These are phyloP conservation scores for Burhinus bistriatus DNA, from an alignment of 2,113 vertebrate species.

Conservation along the genomic window DNA sequence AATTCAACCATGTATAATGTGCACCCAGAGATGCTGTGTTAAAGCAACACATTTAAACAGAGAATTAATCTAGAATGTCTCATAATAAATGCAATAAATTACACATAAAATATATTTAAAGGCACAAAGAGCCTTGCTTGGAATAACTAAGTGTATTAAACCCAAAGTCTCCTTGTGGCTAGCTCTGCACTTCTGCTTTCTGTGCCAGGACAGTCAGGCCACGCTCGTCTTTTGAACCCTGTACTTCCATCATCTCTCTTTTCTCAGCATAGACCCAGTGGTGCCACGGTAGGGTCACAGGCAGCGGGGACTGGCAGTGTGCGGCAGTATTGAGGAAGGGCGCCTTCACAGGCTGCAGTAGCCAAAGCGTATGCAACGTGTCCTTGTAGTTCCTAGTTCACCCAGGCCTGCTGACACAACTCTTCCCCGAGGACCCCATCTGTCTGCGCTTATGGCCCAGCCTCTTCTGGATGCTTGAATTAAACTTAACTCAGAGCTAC, in stretches of 20 bases:
- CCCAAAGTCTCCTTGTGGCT: neutral
- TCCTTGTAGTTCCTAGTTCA: neutral
- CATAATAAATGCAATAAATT: neutral
- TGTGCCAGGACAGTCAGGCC: neutral
- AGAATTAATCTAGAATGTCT: neutral
- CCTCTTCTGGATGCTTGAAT: neutral
- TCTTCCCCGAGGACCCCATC: accelerated
- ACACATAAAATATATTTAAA: neutral
- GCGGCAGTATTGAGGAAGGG: neutral
- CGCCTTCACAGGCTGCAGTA: neutral
- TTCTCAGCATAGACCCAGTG: neutral
- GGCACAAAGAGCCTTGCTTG: neutral
- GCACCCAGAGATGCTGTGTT: neutral
- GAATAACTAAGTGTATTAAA: neutral
- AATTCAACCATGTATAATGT: neutral
- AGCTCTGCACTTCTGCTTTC: neutral
- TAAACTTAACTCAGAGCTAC: neutral
- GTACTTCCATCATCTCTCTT: neutral
- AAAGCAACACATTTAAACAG: neutral
- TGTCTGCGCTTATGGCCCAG: neutral
- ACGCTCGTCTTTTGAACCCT: accelerated
- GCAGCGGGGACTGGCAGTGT: neutral
- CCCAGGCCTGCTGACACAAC: neutral
- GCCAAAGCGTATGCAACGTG: neutral
- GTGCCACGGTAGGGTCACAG: neutral